phyloP scores from a whole-genome alignment of 37 sponge, comb jelly and placozoan species.

The Chondrosia reniformis region DNA sequence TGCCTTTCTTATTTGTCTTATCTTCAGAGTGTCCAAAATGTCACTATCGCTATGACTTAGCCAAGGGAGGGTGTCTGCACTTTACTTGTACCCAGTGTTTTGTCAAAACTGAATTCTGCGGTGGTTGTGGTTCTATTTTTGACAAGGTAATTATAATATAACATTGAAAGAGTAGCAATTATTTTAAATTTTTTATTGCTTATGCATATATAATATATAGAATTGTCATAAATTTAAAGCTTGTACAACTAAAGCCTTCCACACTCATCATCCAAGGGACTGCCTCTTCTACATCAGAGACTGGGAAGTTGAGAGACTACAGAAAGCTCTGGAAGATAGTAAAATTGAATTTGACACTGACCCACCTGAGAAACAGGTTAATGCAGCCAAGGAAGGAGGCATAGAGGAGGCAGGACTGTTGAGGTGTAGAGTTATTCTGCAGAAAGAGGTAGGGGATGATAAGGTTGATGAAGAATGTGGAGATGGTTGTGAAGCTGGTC shows the following conservation, averaged over 20 bases:
- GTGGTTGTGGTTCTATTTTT: conserved; percentile 71
- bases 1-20: too few species aligned
- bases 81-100: conserved; percentile 86
- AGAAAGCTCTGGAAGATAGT: conserved; percentile 58
- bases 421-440: conserved; percentile 69
- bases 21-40: conserved; percentile 83
- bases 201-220: too few species aligned
- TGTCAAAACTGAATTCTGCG: conserved; percentile 91
- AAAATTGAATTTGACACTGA: conserved; percentile 67
- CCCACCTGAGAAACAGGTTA: conserved; percentile 55
- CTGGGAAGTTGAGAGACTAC: conserved; percentile 60
- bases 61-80: conserved; percentile 92
- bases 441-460: conserved; percentile 67
- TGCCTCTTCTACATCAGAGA: conserved; percentile 85
- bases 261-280: conserved; percentile 92
- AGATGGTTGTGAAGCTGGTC: not conserved
- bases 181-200: too few species aligned
- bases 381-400: conserved; percentile 22
- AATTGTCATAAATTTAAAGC: conserved; percentile 59
- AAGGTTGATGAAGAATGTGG: conserved; percentile 33
- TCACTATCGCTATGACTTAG: conserved; percentile 73
- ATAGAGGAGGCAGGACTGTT: not conserved
- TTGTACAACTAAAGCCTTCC: conserved; percentile 71
- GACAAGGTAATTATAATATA: conserved; percentile 3
- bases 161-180: too few species aligned